A percentile compares a stretch with the other conserved stretches of the same genome.
These are phyloP conservation scores for Athalia circularis DNA, from an alignment of 2,888 invertebrate genomes.

Conservation along the genomic window DNA sequence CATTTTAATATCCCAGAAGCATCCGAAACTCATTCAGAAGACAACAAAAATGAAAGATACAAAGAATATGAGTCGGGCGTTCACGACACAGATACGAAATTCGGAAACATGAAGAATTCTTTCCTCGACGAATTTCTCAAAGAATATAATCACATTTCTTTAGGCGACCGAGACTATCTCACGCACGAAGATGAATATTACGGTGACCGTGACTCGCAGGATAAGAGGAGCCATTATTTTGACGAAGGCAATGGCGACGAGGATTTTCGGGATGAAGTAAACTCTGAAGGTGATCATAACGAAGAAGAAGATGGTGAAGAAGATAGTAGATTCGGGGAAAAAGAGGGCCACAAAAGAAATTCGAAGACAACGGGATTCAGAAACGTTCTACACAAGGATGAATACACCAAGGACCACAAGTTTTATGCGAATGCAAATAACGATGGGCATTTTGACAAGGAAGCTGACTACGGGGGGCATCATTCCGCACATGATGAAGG, in stretches of 20 bases:
- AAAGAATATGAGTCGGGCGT: background rate
- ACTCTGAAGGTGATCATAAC: slow-evolving; percentile 67
- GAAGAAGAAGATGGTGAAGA: slow-evolving; percentile 69
- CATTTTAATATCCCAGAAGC: background rate
- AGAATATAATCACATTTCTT: slow-evolving; percentile 4
- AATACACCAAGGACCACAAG: slow-evolving; percentile 72
- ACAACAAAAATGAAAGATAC: slow-evolving; percentile 1
- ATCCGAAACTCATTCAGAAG: background rate
- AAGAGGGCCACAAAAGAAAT: slow-evolving; percentile 70
- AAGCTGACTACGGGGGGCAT: slow-evolving; percentile 67
- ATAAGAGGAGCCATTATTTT: slow-evolving; percentile 61
- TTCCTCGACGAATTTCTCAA: slow-evolving; percentile 18
- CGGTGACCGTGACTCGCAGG: slow-evolving; percentile 65
- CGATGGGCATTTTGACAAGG: slow-evolving; percentile 69
- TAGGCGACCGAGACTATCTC: slow-evolving; percentile 48
- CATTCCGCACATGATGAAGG: slow-evolving; percentile 66
- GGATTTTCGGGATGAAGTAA: slow-evolving; percentile 66
- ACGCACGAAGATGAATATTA: slow-evolving; percentile 67
- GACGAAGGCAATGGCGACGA: slow-evolving; percentile 66
- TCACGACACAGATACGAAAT: slow-evolving; percentile 6
- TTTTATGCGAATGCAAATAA: slow-evolving; percentile 72
- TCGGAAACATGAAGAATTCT: background rate
- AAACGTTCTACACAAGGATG: slow-evolving; percentile 72
- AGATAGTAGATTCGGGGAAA: slow-evolving; percentile 66
- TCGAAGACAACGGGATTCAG: slow-evolving; percentile 71